phyloP scores from a whole-genome alignment of 2,113 vertebrate genomes.

The Edolisoma coerulescens region DNA sequence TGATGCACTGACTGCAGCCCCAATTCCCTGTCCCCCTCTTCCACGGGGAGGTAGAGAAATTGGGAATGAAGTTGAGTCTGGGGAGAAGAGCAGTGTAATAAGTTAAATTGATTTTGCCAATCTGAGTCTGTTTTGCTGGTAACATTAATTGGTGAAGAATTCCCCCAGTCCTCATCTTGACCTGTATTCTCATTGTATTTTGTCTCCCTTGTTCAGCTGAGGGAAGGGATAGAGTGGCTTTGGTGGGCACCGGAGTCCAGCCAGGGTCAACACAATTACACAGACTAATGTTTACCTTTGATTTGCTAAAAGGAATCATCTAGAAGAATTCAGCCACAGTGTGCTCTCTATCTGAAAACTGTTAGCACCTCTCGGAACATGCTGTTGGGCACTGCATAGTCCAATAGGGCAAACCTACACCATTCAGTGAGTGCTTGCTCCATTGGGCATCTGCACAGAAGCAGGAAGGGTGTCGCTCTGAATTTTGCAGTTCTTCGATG shows the following conservation, averaged over 20 bases:
- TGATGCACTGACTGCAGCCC: neutral
- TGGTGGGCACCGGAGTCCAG: neutral
- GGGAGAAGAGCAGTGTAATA: neutral
- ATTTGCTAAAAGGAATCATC: neutral
- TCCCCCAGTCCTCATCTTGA: neutral
- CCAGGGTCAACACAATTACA: neutral
- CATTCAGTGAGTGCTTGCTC: neutral
- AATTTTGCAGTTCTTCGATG: no score
- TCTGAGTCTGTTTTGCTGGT: neutral
- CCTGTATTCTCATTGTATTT: neutral
- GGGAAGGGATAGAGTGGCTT: neutral
- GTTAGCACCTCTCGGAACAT: neutral
- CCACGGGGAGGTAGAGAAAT: neutral
- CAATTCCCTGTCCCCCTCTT: neutral
- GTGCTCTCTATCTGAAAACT: neutral
- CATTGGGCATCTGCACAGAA: neutral
- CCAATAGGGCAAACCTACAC: neutral
- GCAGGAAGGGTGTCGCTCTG: no score
- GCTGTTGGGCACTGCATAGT: rapidly evolving
- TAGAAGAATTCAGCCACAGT: neutral
- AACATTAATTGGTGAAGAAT: neutral
- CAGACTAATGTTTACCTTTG: neutral
- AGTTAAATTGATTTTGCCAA: neutral
- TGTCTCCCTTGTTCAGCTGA: neutral
- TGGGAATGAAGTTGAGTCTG: neutral